A percentile compares a stretch with the other conserved stretches of the same genome.
These are phyloP conservation scores for Jordanella pulchra DNA, from an alignment of 2,797 vertebrate species.

Conservation along the genomic window DNA sequence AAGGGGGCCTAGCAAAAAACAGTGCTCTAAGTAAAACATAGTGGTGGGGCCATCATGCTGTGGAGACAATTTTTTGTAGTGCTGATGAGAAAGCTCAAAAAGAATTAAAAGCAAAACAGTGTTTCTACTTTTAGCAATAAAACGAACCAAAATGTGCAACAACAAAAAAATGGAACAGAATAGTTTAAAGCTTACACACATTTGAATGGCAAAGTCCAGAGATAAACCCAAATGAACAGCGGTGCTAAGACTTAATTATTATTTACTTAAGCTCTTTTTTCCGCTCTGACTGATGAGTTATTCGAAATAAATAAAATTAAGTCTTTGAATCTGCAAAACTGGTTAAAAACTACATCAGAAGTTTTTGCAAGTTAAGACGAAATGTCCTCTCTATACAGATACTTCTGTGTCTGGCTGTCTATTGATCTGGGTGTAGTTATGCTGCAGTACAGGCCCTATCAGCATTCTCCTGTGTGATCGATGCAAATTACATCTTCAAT, in stretches of 20 bases:
- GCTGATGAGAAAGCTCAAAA: too few relatives aligned
- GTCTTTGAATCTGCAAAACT: background rate
- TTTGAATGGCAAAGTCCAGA: background rate
- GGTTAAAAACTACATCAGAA: background rate
- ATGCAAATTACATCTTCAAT: conserved; percentile 41
- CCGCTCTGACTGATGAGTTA: too few relatives aligned
- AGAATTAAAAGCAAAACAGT: too few relatives aligned
- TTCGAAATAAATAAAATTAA: too few relatives aligned
- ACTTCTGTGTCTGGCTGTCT: background rate
- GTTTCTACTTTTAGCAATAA: too few relatives aligned
- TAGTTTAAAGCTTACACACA: background rate
- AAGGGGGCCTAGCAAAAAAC: too few relatives aligned
- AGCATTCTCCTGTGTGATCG: conserved; percentile 27
- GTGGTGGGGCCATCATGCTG: too few relatives aligned
- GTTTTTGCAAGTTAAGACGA: background rate
- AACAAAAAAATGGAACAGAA: too few relatives aligned
- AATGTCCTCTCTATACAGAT: background rate
- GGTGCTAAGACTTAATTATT: background rate
- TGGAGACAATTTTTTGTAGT: too few relatives aligned
- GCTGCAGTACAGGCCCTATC: conserved; percentile 9
- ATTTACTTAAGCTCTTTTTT: too few relatives aligned
- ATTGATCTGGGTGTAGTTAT: background rate
- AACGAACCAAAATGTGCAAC: background rate
- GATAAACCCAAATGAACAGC: background rate
- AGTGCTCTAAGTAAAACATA: too few relatives aligned